phyloP scores from a whole-genome alignment of 1,140 invertebrate species.

The Pogonomyrmex barbatus region DNA sequence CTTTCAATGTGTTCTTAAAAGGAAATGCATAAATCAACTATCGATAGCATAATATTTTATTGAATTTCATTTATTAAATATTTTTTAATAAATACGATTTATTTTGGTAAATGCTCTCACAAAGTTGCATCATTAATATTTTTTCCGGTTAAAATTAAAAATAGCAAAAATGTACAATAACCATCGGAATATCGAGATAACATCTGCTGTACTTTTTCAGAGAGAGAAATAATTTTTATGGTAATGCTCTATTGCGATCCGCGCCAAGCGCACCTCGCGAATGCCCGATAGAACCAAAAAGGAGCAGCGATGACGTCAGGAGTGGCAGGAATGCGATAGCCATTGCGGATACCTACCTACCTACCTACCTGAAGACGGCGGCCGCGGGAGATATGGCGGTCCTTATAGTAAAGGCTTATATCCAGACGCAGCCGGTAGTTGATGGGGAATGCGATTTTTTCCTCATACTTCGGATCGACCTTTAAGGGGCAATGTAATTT shows the following conservation, averaged over 20 bases:
- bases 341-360: constrained; percentile 2
- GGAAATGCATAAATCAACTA: not conserved
- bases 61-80: not conserved
- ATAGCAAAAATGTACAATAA: not conserved
- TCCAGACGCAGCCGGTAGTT: constrained; percentile 32
- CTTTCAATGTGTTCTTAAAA: not conserved
- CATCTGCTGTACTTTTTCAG: not conserved
- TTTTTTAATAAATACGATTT: not conserved
- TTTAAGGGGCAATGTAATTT: constrained; percentile 62
- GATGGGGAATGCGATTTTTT: constrained; percentile 51
- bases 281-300: not conserved
- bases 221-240: constrained; percentile 20
- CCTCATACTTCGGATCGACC: constrained; percentile 34
- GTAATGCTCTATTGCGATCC: not conserved
- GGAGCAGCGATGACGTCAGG: constrained; percentile 31
- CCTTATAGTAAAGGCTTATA: constrained; percentile 36
- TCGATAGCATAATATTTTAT: not conserved
- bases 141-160: not conserved
- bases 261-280: not conserved
- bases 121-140: not conserved
- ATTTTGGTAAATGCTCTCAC: not conserved
- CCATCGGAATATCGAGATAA: not conserved
- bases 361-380: constrained; percentile 17
- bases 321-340: constrained; percentile 49
- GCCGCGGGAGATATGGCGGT: constrained; percentile 24